Evolutionary conservation across 2,113 vertebrate genomes (phyloP).

Genomic region (Pseudopipra pipra): DNA sequence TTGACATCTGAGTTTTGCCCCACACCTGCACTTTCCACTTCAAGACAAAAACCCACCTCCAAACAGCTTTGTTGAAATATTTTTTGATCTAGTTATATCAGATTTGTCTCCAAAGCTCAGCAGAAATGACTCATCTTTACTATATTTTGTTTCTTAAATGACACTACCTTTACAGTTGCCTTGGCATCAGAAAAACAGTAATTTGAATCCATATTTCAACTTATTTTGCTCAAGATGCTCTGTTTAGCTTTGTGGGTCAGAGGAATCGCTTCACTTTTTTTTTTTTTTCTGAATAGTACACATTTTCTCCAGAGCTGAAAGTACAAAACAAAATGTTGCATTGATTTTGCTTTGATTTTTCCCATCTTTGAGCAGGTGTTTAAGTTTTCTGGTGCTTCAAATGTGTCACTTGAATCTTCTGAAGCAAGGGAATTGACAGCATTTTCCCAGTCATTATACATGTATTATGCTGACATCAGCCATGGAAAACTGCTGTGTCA

Average conservation of each 20-base stretch:
- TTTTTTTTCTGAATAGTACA: not conserved
- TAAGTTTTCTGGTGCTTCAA: not conserved
- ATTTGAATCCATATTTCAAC: not conserved
- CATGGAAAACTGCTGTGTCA: not conserved
- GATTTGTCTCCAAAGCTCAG: not conserved
- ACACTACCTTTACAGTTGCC: not conserved
- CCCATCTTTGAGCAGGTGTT: not conserved
- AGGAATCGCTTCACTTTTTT: not conserved
- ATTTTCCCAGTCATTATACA: not conserved
- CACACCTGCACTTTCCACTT: not conserved
- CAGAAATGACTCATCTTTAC: not conserved
- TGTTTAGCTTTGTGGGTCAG: not conserved
- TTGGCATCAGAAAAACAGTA: not conserved
- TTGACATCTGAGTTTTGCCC: not conserved
- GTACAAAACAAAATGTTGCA: not conserved
- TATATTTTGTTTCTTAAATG: not conserved
- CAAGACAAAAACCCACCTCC: not conserved
- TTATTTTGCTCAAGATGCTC: not conserved
- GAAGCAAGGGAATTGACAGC: not conserved
- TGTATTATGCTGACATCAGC: not conserved
- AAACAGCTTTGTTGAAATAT: not conserved
- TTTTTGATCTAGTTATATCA: not conserved
- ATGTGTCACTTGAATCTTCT: not conserved
- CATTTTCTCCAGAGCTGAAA: not conserved
- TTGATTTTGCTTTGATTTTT: conserved; percentile 28